Evolutionary conservation across 2,888 invertebrate genomes (phyloP), one percentile per base, ranked within the genome.

Genomic region (Harmothoe impar): DNA sequence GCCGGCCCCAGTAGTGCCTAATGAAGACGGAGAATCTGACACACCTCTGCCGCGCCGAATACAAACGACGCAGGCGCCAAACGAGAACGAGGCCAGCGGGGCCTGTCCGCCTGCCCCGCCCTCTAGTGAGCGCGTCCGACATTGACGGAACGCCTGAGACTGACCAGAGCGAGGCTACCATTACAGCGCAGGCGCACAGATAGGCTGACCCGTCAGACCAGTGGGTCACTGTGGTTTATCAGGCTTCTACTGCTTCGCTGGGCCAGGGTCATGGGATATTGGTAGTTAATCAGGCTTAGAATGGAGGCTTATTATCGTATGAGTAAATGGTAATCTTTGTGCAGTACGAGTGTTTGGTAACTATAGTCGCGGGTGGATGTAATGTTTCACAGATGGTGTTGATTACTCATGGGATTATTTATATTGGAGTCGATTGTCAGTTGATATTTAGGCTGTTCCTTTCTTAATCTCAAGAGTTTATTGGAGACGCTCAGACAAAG

Each of bases 21-120:
- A 86, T 56, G 86, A 86, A 86, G 86, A 86, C 56, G 56, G 86
- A 86, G 86, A 86, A 52, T 52, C 86, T 86, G 86, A 86, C 86
- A 86, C 86, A 54, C 56, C 86, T 54, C 86, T 20, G 15, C 54
- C 54, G 54, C 29, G 23, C 56, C 15, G 86, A 52, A 86, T 86
- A 86, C 86, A 54, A 86, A 86, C 56, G 86, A 86, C 56, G 86
- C 56, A 51, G 23, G 52, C 54, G 54, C 52, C 25, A 54, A 54
- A 54, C 54, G 54, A 29, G 25, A 54, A 86, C 54, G 86, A 54
- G 86, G 86, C 56, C 29, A 35, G 52, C 52, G 84, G 52, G 84
- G 52, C 52, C 43, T 23, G 43, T 43, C 84, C 20, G 35, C 29
- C 31, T 25, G 52, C 43, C 84, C 29, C 86, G 86, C 86, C 86